phyloP scores from a whole-genome alignment of 2,888 invertebrate species.

The Tipula helvola region DNA sequence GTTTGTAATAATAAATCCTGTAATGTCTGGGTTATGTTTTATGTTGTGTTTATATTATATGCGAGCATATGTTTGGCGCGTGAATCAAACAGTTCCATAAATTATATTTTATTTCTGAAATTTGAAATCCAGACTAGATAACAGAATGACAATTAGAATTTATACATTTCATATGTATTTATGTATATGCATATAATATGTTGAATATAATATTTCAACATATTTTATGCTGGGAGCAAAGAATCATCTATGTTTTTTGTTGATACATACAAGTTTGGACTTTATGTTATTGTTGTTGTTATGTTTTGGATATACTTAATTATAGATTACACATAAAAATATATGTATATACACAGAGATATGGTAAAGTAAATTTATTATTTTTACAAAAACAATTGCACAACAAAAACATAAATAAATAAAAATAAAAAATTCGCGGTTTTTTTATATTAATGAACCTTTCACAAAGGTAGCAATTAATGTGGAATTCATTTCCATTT shows the following conservation, averaged over 20 bases:
- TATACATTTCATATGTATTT: not conserved
- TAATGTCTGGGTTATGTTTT: too few relatives aligned
- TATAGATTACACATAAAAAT: constrained; percentile 4
- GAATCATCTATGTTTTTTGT: not conserved
- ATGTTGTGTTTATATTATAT: not conserved
- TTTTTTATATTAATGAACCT: constrained; percentile 6
- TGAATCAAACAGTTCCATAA: not conserved
- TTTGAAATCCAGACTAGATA: not conserved
- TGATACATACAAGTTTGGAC: not conserved
- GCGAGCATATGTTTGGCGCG: not conserved
- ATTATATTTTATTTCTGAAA: not conserved
- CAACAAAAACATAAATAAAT: not conserved
- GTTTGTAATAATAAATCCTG: too few relatives aligned
- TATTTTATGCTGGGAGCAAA: not conserved
- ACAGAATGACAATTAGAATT: not conserved
- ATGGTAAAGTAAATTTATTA: constrained; percentile 8
- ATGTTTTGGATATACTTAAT: constrained; percentile 5
- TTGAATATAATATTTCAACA: not conserved
- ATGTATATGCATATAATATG: too few relatives aligned
- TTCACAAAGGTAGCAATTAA: constrained; percentile 9
- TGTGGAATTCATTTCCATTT: not conserved
- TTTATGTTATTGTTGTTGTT: not conserved
- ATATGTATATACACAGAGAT: not conserved
- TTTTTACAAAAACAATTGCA: not conserved
- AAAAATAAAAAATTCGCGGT: not conserved